phyloP scores from a whole-genome alignment of 2,888 invertebrate genomes.

The Melanchra persicariae region DNA sequence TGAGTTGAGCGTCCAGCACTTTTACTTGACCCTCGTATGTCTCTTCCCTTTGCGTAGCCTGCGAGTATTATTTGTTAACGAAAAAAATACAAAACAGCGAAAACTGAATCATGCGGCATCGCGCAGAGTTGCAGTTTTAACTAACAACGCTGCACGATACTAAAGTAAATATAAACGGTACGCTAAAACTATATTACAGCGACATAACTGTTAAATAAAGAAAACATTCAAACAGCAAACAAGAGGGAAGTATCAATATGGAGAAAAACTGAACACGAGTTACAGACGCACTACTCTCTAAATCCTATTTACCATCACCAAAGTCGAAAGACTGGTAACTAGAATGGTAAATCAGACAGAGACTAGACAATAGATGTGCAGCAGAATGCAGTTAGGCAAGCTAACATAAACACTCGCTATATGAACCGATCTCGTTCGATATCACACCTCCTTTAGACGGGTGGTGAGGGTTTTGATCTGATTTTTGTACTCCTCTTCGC shows the following conservation, averaged over 20 bases:
- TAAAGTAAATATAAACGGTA: slow-evolving; percentile 63
- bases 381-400: slow-evolving; percentile 88
- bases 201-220: slow-evolving; percentile 72
- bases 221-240: slow-evolving; percentile 80
- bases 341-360: slow-evolving; percentile 74
- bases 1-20: slow-evolving; percentile 96
- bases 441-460: slow-evolving; percentile 99
- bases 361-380: slow-evolving; percentile 77
- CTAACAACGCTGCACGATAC: slow-evolving; percentile 74
- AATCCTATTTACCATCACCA: slow-evolving; percentile 77
- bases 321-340: slow-evolving; percentile 52
- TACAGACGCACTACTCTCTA: slow-evolving; percentile 77
- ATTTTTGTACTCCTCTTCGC: slow-evolving; percentile 99
- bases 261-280: slow-evolving; percentile 76
- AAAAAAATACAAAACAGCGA: slow-evolving; percentile 83
- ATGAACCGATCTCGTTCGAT: slow-evolving; percentile 79
- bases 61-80: slow-evolving; percentile 89
- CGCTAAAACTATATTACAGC: slow-evolving; percentile 73
- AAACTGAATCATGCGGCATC: slow-evolving; percentile 82
- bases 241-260: slow-evolving; percentile 69
- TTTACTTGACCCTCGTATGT: slow-evolving; percentile 97
- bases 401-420: slow-evolving; percentile 83
- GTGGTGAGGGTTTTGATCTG: slow-evolving; percentile 99
- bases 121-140: slow-evolving; percentile 59
- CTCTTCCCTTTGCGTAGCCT: slow-evolving; percentile 99